Base-by-base conservation (phyloP, 1,140 invertebrate genomes). In the Pollicipes pollicipes region DNA sequence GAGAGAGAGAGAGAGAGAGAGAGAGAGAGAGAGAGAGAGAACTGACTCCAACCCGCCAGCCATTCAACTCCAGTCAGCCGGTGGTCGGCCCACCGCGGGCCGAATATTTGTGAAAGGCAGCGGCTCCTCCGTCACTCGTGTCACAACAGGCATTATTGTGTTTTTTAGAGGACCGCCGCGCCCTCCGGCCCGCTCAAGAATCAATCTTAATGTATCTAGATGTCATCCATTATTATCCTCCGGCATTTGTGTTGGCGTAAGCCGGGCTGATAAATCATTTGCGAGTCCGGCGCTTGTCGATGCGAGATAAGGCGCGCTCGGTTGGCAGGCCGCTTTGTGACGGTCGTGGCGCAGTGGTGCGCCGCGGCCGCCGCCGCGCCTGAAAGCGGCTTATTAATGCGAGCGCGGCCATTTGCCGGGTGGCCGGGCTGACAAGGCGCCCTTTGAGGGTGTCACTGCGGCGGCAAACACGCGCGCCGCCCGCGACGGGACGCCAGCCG, bases 121-220 rank as follows among this genome's bases (percentile, higher is more conserved):
- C 26, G 24, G 21, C 37, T 32, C 37, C 31, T 68, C 64, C n/a
- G 64, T 66, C 64, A 66, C 64, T 3, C 8, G 8, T 66, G 64
- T 66, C 64, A 66, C 3, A 66, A 66, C 64, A 66, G 27, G 64
- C 64, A 28, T 66, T 66, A 29, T 66, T 66, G 64, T 29, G 64
- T 58, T 58, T 58, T 58, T 58, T 58, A 58, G 45, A 58, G 45
- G 45, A 58, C 13, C 45, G 45, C 45, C 45, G 45, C 45, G 45
- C 45, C 45, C 45, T 4, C 13, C 45, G 45, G 45, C 45, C 21
- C 10, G 45, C 45, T 58, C 45, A 58, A 58, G 45, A 58, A 58
- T 58, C 45, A 58, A 58, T 58, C 45, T 58, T 58, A 58, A 58
- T 58, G 45, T 58, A 58, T 58, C 45, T 58, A 2, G 8, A 24